These are phyloP conservation scores for Malacoraja senta DNA, from an alignment of 2,797 vertebrate genomes.

Conservation along the genomic window DNA sequence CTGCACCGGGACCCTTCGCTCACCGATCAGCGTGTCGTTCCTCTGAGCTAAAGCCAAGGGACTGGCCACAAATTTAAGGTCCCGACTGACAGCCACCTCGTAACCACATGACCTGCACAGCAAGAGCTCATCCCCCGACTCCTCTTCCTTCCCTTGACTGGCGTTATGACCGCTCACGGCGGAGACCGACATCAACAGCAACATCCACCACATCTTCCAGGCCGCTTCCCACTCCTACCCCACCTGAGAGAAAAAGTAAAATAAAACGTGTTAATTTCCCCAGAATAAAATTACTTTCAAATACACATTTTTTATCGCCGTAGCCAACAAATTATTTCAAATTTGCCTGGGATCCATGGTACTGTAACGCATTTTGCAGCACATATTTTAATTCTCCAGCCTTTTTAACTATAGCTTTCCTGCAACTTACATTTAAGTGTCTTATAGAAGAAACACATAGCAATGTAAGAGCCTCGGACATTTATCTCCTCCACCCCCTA, in stretches of 20 bases:
- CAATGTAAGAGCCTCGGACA: background rate
- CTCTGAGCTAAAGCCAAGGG: conserved; percentile 50
- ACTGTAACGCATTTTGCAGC: background rate
- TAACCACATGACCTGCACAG: conserved; percentile 52
- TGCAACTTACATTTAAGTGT: background rate
- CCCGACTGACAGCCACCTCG: conserved; percentile 46
- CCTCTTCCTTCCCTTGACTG: conserved; percentile 41
- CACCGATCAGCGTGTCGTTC: conserved; percentile 47
- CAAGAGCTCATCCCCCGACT: conserved; percentile 35
- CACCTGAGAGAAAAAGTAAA: no score
- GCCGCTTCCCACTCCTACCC: background rate
- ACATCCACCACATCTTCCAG: background rate
- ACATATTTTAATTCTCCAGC: background rate
- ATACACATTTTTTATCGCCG: background rate
- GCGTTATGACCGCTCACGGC: background rate
- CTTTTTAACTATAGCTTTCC: background rate
- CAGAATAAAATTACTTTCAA: background rate
- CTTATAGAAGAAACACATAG: background rate
- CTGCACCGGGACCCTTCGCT: conserved; percentile 46
- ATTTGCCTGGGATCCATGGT: background rate
- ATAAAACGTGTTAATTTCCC: no score
- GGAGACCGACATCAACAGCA: background rate
- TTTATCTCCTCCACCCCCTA: background rate
- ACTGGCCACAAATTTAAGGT: conserved; percentile 49
- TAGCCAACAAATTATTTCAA: background rate